Evolutionary conservation across 2,888 invertebrate genomes (phyloP), one percentile per base, ranked within the genome.

Genomic region (Aquatica leii): DNA sequence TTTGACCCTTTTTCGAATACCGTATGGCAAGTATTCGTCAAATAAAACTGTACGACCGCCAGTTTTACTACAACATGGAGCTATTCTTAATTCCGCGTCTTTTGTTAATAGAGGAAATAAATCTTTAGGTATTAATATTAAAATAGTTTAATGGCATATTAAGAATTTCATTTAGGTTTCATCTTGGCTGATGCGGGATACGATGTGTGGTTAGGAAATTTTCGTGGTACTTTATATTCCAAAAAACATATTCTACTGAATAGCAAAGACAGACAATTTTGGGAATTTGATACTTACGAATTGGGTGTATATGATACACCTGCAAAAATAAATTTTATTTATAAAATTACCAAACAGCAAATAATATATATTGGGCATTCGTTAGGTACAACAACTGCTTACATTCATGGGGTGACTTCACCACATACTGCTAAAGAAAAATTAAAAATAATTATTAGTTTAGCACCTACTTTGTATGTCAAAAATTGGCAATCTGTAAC

Each of bases 241-340:
- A 76, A 77, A 71, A 75, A 71, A n/a, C 80, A 80, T 55, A 69
- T 71, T 6, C 66, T 67, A 18, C 66, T 77, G 14, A 77, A 77
- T 37, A 68, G 72, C 14, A 71, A 74, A 1, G 73, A 78, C 53
- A 75, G 68, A 52, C 74, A 74, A 46, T 80, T 71, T 58, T 80
- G 80, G 80, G 75, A 80, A 67, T 65, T 53, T 21, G 46, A 87
- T 72, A 84, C 86, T 64, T 84, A 87, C 72, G 87, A 88, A 73
- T 85, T 86, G 72, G 87, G 86, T 1, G 82, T 82, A 67, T 83
- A 84, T 69, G 88, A 88, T 73, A 70, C 86, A 0, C 86, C 88
- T 1, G 82, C 85, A 0, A 84, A 84, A 78, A 81, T 88, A 34
- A 85, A 87, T 73, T 78, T 81, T 46, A 80, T 87, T 0, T 74